A percentile compares a stretch with the other conserved stretches of the same genome.
phyloP scores from a whole-genome alignment of 2,113 vertebrate species.

The Ctenodactylus gundi region DNA sequence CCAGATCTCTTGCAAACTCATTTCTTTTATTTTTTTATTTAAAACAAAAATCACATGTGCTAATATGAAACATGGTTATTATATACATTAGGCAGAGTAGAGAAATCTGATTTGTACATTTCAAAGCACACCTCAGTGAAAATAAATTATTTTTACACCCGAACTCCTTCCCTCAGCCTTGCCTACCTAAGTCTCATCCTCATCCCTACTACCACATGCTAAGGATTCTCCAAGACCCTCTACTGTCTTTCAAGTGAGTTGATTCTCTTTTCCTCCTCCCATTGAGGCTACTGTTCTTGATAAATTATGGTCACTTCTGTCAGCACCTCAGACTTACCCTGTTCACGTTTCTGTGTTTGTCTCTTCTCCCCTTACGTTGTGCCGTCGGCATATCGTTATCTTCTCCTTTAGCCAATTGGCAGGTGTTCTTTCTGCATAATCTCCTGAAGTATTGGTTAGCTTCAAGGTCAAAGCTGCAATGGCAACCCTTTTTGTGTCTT shows the following conservation, averaged over 20 bases:
- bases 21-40: slow-evolving; percentile 59
- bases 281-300: not conserved
- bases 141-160: not conserved
- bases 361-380: not conserved
- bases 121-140: not conserved
- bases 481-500: not conserved
- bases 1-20: not conserved
- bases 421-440: not conserved
- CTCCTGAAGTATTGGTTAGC: not conserved
- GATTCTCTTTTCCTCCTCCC: not conserved
- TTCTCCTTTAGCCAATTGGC: not conserved
- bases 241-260: not conserved
- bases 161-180: not conserved
- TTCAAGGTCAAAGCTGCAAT: not conserved
- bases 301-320: not conserved
- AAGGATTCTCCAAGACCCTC: not conserved
- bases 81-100: not conserved
- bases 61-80: not conserved
- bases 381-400: not conserved
- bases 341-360: not conserved
- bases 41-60: not conserved
- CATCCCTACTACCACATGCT: not conserved
- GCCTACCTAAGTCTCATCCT: not conserved
- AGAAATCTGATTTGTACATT: not conserved
- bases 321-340: not conserved